Evolutionary conservation across 2,113 vertebrate genomes (phyloP).

Genomic region (Tor tambroides): DNA sequence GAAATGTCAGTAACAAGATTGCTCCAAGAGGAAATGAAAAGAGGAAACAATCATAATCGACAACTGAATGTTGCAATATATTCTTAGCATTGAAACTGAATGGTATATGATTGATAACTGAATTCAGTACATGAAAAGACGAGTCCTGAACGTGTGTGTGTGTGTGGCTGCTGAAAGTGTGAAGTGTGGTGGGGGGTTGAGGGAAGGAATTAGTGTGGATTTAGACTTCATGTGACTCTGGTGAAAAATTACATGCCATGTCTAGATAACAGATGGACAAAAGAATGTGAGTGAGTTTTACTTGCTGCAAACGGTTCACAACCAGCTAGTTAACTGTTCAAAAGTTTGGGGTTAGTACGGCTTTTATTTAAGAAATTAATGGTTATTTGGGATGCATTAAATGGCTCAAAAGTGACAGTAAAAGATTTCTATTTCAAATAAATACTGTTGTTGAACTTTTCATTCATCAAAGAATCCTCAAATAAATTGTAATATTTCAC

Average conservation of each 20-base stretch:
- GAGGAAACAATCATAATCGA: background rate
- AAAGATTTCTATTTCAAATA: background rate
- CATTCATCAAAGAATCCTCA: too few species aligned
- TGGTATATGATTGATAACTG: background rate
- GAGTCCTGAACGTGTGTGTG: background rate
- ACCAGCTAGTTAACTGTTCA: background rate
- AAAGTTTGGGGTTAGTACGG: background rate
- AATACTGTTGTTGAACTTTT: background rate
- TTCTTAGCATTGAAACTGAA: background rate
- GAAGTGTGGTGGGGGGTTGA: background rate
- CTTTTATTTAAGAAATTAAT: background rate
- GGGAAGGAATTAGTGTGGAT: conserved; percentile 69
- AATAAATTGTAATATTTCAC: too few species aligned
- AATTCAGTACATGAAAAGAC: background rate
- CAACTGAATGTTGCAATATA: background rate
- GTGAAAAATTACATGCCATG: conserved; percentile 66
- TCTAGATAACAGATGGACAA: conserved; percentile 48
- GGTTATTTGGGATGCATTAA: background rate
- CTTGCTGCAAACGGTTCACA: background rate
- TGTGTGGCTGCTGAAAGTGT: background rate
- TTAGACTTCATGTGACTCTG: conserved; percentile 73
- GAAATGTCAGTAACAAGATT: conserved; percentile 7
- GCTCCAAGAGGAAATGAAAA: background rate
- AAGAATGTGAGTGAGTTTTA: conserved; percentile 30
- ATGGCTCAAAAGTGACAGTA: background rate